Evolutionary conservation across 2,888 invertebrate species (phyloP), one percentile per base, ranked within the genome.

Genomic region (Harpalus rubripes): DNA sequence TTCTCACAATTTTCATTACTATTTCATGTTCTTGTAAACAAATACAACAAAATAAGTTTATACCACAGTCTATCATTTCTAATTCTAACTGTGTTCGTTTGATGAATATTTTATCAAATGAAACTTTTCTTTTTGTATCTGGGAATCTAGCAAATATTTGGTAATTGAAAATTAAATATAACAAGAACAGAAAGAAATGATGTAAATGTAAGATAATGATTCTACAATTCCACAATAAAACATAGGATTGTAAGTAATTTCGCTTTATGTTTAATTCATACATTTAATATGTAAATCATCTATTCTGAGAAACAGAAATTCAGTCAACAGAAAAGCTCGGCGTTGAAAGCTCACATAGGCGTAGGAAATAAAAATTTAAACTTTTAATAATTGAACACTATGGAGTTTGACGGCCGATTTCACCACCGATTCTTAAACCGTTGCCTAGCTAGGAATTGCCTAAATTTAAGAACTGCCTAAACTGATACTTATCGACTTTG

Each of bases 221-320:
- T 83, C 61, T 41, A 76, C 74, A 83, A 76, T 76, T 58, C 39
- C 59, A 83, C 76, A 83, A 74, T 83, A 83, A 15, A 72, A 74
- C 72, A 74, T 39, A 26, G 15, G 16, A 74, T 59, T 32, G 44
- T 59, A 6, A 7, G 72, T 83, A 83, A 83, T 83, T 83, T 56
- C 76, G 72, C 32, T 82, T 82, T 76, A 83, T 83, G 61, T 74
- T 83, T 74, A 83, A 83, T 83, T 83, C 76, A 83, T 83, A 18
- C 41, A 44, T 41, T 44, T 56, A 74, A 83, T 76, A 83, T 74
- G 83, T 74, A 83, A 76, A 83, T 76, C 44, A 61, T 61, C 74
- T 74, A 39, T 83, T 83, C 83, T 58, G 22, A 26, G 83, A 83
- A 83, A 76, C 22, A 72, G 10, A 39, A 10, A 44, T 16, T 68